A percentile compares a stretch with the other conserved stretches of the same genome.
Evolutionary conservation across 1,140 invertebrate species (phyloP).

Genomic region (Geopemphigus sp.): DNA sequence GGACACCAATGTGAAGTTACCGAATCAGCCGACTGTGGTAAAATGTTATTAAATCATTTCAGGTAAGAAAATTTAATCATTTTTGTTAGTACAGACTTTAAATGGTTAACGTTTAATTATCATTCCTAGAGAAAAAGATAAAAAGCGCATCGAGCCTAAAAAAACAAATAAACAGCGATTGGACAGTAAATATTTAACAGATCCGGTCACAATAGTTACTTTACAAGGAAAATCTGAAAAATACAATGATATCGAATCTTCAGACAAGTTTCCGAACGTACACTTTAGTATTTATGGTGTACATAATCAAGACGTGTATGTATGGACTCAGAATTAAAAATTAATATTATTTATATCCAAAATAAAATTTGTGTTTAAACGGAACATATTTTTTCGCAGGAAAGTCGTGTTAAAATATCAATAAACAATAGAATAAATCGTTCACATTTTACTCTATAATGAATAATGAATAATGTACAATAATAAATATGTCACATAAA

Average conservation of each 20-base stretch:
- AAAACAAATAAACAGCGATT: neutral
- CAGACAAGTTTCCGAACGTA: constrained; percentile 35
- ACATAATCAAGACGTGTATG: constrained; percentile 34
- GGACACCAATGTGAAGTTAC: neutral
- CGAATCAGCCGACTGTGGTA: neutral
- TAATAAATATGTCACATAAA: too few species aligned
- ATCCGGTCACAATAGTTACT: constrained; percentile 29
- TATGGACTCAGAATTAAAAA: neutral
- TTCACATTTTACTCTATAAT: too few species aligned
- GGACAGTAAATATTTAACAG: neutral
- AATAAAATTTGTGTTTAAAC: neutral
- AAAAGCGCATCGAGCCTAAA: neutral
- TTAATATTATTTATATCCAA: too few species aligned
- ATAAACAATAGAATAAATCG: neutral
- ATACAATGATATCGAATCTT: neutral
- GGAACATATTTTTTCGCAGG: constrained; percentile 19
- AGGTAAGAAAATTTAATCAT: neutral
- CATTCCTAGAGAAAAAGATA: constrained; percentile 30
- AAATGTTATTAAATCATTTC: neutral
- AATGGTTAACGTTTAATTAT: neutral
- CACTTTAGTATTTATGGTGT: constrained; percentile 37
- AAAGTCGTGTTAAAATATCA: constrained; percentile 40
- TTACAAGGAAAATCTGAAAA: constrained; percentile 32
- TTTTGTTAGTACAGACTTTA: neutral
- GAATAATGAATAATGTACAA: too few species aligned